These are phyloP conservation scores for Gavialis gangeticus DNA, from an alignment of 2,113 vertebrate genomes.

Conservation along the genomic window DNA sequence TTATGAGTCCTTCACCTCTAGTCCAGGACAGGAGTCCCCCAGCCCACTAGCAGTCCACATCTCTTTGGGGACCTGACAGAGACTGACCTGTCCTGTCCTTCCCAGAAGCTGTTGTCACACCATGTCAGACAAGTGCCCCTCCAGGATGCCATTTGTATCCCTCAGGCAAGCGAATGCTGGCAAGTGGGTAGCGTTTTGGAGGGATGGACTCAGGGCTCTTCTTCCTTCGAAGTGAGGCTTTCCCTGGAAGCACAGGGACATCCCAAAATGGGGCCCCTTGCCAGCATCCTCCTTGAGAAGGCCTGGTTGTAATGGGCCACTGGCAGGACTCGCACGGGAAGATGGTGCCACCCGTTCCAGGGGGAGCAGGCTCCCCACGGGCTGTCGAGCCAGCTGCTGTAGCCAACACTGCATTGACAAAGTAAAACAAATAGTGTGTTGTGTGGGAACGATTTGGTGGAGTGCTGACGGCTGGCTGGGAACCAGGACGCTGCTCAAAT, in stretches of 20 bases:
- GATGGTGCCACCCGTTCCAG: accelerated
- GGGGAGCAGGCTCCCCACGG: neutral
- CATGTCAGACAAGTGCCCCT: too few species aligned
- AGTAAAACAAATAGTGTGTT: slow-evolving; percentile 62
- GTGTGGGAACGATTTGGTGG: slow-evolving; percentile 59
- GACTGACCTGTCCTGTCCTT: neutral
- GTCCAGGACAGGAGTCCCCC: neutral
- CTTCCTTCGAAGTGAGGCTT: neutral
- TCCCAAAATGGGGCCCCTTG: neutral
- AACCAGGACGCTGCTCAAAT: slow-evolving; percentile 64
- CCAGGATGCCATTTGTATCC: too few species aligned
- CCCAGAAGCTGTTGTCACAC: neutral
- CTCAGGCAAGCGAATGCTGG: neutral
- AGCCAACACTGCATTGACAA: neutral
- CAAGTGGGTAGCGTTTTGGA: neutral
- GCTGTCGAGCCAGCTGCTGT: slow-evolving; percentile 12
- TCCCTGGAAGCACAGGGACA: neutral
- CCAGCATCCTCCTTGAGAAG: neutral
- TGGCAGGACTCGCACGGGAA: accelerated
- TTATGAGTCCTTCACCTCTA: neutral
- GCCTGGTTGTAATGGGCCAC: neutral
- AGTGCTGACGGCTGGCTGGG: slow-evolving; percentile 51
- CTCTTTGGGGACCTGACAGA: neutral
- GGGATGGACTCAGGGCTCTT: neutral
- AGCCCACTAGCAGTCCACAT: neutral